Evolutionary conservation across 2,113 vertebrate genomes (phyloP).

Genomic region (Typhlomys cinereus): DNA sequence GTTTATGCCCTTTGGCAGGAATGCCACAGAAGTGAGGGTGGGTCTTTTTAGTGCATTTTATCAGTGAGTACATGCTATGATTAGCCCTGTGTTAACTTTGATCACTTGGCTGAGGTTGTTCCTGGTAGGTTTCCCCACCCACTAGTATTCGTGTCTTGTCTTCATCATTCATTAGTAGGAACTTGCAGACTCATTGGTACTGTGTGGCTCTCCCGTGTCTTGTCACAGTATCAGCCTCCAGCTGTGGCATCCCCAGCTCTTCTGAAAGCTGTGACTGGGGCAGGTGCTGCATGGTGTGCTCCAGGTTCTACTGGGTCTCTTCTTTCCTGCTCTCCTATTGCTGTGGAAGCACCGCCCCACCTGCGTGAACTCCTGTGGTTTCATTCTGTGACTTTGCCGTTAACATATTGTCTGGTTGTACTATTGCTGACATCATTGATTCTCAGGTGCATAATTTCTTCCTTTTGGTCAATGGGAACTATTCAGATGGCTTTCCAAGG

Average conservation of each 20-base stretch:
- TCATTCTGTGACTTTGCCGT: no score
- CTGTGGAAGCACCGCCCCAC: no score
- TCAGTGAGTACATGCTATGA: not conserved
- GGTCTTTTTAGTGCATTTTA: not conserved
- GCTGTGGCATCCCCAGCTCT: constrained; percentile 15
- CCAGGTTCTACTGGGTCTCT: no score
- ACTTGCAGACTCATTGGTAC: not conserved
- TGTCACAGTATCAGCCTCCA: not conserved
- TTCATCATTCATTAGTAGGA: constrained; percentile 25
- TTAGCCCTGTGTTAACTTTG: constrained; percentile 2
- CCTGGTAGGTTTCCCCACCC: not conserved
- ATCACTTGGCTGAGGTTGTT: not conserved
- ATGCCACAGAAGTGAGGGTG: not conserved
- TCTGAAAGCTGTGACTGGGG: not conserved
- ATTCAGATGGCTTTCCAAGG: not conserved
- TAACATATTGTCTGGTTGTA: no score
- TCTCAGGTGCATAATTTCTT: not conserved
- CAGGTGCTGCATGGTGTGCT: no score
- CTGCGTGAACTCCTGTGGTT: no score
- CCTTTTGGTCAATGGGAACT: not conserved
- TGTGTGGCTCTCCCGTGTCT: not conserved
- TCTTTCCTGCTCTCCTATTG: no score
- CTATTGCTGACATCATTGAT: not conserved
- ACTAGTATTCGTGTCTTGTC: not conserved
- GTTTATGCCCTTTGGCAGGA: constrained; percentile 26